Conservation (phyloP, 1,140 invertebrate genomes). For the Pseudachorutes palmiensis region DNA sequence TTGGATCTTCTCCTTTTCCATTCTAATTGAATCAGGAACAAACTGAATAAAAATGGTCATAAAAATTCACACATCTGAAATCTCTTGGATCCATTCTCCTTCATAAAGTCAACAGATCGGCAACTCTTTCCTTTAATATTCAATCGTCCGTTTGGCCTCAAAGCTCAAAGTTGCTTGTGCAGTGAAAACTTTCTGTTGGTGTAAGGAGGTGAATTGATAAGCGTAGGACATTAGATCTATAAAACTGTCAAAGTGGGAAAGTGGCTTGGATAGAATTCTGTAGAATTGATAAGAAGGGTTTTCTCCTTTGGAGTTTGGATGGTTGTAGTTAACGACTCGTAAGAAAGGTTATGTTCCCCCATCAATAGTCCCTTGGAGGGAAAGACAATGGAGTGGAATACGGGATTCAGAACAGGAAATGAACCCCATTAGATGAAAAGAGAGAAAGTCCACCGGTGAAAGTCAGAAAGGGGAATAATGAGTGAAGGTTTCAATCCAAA, state of each 20-base stretch:
- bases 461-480: slow-evolving; percentile 4
- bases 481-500: background rate
- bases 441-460: background rate
- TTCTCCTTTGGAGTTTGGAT: no score
- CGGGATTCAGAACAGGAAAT: slow-evolving; percentile 2
- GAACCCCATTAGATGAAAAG: background rate
- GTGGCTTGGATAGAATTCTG: background rate
- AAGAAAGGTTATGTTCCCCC: slow-evolving; percentile 10
- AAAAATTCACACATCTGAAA: background rate
- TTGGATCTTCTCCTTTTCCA: background rate
- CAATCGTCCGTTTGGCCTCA: background rate
- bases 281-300: background rate
- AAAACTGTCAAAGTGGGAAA: slow-evolving; percentile 1
- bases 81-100: background rate
- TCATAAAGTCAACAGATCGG: background rate
- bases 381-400: background rate
- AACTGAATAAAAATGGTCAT: slow-evolving; percentile 3
- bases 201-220: background rate
- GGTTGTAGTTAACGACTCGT: slow-evolving; percentile 4
- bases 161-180: background rate
- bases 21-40: slow-evolving; percentile 9
- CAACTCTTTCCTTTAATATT: background rate
- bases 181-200: background rate
- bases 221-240: slow-evolving; percentile 4
- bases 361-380: slow-evolving; percentile 6